Conservation (phyloP, 37 sponge, comb jelly and placozoan genomes). For the Spongilla lacustris region DNA sequence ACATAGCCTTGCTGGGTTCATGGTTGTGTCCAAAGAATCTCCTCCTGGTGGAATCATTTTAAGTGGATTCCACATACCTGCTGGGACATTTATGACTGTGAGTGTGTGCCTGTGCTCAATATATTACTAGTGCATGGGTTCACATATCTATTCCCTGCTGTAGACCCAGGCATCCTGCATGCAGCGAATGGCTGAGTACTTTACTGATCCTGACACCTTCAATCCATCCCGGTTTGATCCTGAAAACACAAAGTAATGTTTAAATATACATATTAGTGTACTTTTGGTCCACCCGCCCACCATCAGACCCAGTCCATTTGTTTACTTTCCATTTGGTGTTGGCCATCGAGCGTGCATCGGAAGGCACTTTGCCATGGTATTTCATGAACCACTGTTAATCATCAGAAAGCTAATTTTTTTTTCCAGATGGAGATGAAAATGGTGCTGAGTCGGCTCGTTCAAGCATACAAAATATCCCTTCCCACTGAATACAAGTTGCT, state of each 20-base stretch:
- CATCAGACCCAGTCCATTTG: constrained; percentile 17
- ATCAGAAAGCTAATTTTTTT: too few relatives aligned
- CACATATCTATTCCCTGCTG: neutral
- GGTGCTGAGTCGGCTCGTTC: neutral
- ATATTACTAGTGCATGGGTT: too few relatives aligned
- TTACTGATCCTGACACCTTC: constrained; percentile 11
- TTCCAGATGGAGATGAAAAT: neutral
- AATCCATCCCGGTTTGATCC: constrained; percentile 17
- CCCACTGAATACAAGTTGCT: neutral
- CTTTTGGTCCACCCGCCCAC: neutral
- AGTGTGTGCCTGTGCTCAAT: neutral
- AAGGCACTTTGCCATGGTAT: constrained; percentile 28
- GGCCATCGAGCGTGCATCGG: constrained; percentile 34
- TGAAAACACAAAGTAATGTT: neutral
- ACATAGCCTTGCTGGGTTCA: neutral
- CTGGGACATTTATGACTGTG: neutral
- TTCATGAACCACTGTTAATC: too few relatives aligned
- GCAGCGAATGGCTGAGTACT: neutral
- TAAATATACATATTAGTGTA: too few relatives aligned
- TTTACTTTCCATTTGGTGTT: constrained; percentile 29
- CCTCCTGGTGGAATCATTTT: neutral
- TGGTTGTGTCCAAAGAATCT: constrained; percentile 3
- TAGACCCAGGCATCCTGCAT: neutral
- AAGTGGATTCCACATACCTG: constrained; percentile 12
- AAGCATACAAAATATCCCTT: neutral